Percentiles rank a stretch among this genome's conserved stretches.
These are phyloP conservation scores for Pantala flavescens DNA, from an alignment of 1,140 invertebrate genomes.

Conservation along the genomic window DNA sequence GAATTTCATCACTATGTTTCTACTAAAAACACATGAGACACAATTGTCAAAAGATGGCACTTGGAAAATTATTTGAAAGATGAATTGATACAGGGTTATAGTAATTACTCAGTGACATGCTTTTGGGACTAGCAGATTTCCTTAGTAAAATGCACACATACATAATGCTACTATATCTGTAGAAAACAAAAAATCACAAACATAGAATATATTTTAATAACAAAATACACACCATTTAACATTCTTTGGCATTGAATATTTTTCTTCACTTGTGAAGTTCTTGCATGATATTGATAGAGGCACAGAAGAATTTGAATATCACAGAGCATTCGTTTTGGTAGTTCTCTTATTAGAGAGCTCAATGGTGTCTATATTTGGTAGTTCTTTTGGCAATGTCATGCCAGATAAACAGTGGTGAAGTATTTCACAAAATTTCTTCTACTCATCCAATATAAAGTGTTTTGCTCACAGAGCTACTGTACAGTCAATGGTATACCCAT, in stretches of 20 bases:
- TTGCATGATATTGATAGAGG: background rate
- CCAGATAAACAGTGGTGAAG: background rate
- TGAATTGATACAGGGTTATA: background rate
- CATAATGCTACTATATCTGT: background rate
- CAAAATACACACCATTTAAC: background rate
- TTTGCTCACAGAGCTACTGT: too few species aligned
- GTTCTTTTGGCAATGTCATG: background rate
- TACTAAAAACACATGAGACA: too few species aligned
- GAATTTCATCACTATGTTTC: too few species aligned
- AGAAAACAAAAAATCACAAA: background rate
- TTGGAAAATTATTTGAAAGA: too few species aligned
- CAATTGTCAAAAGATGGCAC: too few species aligned
- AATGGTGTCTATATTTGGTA: conserved; percentile 3
- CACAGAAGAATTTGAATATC: background rate
- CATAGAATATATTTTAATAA: background rate
- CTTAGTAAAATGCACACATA: background rate
- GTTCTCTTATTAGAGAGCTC: background rate
- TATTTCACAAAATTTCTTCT: too few species aligned
- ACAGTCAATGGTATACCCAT: too few species aligned
- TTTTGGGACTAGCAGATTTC: background rate
- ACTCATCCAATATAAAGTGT: too few species aligned
- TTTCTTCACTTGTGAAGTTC: background rate
- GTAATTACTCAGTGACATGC: background rate
- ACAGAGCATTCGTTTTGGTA: background rate
- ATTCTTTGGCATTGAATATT: background rate